A percentile compares a stretch with the other conserved stretches of the same genome.
Evolutionary conservation across 2,797 vertebrate genomes (phyloP).

Genomic region (Lophotriccus pileatus): DNA sequence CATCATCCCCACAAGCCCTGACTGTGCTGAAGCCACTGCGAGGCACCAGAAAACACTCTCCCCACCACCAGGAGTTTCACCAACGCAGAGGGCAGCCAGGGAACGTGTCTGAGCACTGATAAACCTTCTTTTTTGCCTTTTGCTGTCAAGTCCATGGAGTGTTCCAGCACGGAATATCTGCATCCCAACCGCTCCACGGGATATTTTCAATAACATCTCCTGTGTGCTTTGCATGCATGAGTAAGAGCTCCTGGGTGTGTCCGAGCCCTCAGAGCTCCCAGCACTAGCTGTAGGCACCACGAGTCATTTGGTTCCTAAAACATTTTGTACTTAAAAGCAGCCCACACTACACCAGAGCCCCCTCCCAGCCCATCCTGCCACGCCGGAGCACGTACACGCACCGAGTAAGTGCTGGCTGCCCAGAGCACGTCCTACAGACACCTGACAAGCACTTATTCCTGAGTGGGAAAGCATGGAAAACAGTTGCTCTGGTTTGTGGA

Average conservation of each 20-base stretch:
- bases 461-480: neutral
- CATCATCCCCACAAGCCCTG: accelerated
- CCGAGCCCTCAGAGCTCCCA: neutral
- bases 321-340: neutral
- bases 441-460: neutral
- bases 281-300: slow-evolving; percentile 24
- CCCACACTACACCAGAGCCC: neutral
- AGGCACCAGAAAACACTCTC: neutral
- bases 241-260: slow-evolving; percentile 48
- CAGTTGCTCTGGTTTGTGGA: neutral
- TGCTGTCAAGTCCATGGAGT: accelerated
- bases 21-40: neutral
- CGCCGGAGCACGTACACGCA: accelerated
- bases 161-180: accelerated
- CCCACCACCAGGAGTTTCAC: neutral
- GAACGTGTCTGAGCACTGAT: neutral
- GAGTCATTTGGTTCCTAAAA: slow-evolving; percentile 18
- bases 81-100: accelerated
- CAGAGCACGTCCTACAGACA: neutral
- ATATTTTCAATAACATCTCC: neutral
- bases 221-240: slow-evolving; percentile 7
- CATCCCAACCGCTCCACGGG: accelerated
- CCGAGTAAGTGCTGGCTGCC: neutral
- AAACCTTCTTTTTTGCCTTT: neutral
- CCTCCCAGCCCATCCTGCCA: neutral